phyloP scores from a whole-genome alignment of 2,113 vertebrate genomes.

The Nanger granti region DNA sequence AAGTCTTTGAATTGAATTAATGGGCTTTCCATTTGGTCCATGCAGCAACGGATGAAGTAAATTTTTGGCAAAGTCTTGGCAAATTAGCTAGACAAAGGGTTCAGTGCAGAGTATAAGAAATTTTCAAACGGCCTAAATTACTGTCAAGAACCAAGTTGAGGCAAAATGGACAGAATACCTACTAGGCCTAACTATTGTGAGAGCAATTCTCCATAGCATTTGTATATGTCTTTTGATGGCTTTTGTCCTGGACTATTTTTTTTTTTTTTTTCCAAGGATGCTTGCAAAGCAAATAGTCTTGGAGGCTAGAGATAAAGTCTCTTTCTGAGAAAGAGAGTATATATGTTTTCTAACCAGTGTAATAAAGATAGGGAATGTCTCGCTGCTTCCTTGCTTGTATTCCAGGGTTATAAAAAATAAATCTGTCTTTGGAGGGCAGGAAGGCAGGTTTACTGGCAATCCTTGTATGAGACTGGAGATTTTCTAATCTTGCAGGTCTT shows the following conservation, averaged over 20 bases:
- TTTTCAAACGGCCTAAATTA: neutral
- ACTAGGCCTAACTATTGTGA: neutral
- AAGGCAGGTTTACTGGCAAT: neutral
- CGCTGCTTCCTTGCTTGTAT: neutral
- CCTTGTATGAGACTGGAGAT: neutral
- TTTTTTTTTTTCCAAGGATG: neutral
- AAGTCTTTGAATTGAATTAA: neutral
- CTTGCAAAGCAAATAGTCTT: neutral
- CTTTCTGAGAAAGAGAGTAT: neutral
- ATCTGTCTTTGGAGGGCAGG: neutral
- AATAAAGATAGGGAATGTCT: neutral
- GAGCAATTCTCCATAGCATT: neutral
- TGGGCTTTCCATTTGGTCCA: neutral
- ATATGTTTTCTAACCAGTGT: neutral
- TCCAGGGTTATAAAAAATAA: neutral
- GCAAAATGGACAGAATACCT: neutral
- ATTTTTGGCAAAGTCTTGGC: neutral
- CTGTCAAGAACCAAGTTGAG: neutral
- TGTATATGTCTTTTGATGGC: neutral
- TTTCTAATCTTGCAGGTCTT: neutral
- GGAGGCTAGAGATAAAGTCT: neutral
- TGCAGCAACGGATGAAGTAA: neutral
- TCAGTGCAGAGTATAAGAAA: neutral
- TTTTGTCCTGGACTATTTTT: neutral
- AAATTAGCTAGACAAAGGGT: neutral